Evolutionary conservation across 1,140 invertebrate genomes (phyloP).

Genomic region (Myzus persicae): DNA sequence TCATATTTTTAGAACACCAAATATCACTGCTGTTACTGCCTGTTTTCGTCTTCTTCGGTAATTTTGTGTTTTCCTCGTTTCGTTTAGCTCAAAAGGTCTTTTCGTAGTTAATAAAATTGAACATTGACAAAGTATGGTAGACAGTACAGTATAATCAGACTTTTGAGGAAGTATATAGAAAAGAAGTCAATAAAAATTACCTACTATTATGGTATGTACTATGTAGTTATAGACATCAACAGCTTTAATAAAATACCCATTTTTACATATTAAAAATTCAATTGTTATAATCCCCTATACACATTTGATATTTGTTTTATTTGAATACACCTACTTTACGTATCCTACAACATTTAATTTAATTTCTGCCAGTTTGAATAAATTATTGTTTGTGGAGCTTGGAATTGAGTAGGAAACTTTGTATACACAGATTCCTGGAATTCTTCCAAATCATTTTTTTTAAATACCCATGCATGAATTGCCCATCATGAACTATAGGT

Average conservation of each 20-base stretch:
- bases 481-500: not conserved
- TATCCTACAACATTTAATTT: not conserved
- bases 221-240: not conserved
- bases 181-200: not conserved
- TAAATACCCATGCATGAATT: not conserved
- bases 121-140: too few relatives aligned
- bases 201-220: not conserved
- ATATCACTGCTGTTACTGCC: too few relatives aligned
- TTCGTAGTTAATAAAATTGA: too few relatives aligned
- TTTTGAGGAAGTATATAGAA: not conserved
- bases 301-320: not conserved
- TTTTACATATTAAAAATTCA: not conserved
- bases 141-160: too few relatives aligned
- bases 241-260: not conserved
- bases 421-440: not conserved
- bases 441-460: not conserved
- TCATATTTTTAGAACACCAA: too few relatives aligned
- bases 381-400: not conserved
- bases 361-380: not conserved
- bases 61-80: too few relatives aligned
- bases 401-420: not conserved
- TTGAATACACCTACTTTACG: not conserved
- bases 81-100: too few relatives aligned
- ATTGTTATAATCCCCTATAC: not conserved
- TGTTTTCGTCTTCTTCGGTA: too few relatives aligned